These are phyloP conservation scores for Alectura lathami DNA, from an alignment of 2,113 vertebrate species.

Conservation along the genomic window DNA sequence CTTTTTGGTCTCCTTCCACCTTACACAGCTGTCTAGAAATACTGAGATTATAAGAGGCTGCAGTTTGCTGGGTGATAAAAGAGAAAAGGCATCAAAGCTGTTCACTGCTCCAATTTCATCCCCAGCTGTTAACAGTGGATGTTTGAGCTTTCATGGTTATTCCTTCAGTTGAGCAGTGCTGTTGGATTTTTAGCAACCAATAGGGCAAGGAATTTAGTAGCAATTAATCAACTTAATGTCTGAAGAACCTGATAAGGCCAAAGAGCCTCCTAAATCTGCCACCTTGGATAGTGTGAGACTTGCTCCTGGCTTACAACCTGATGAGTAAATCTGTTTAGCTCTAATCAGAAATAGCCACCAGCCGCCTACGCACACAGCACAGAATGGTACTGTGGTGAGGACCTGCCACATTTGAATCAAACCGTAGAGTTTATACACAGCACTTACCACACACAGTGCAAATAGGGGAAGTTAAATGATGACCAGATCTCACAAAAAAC, in stretches of 20 bases:
- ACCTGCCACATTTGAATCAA: neutral
- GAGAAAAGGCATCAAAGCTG: neutral
- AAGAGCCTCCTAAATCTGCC: neutral
- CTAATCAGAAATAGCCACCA: neutral
- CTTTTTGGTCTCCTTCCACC: neutral
- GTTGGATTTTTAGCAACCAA: neutral
- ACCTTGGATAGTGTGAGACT: neutral
- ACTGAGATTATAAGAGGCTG: neutral
- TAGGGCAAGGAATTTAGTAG: neutral
- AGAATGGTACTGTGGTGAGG: neutral
- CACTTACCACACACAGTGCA: constrained; percentile 95
- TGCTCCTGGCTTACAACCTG: neutral
- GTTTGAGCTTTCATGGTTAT: neutral
- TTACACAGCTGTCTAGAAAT: neutral
- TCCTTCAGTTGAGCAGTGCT: neutral
- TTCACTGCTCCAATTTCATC: neutral
- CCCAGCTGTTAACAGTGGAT: neutral
- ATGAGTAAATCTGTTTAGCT: neutral
- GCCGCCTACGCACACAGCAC: neutral
- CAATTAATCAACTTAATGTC: neutral
- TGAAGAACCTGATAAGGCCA: neutral
- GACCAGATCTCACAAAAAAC: constrained; percentile 96
- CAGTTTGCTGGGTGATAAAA: neutral
- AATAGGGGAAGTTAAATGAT: constrained; percentile 94
- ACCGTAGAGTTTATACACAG: neutral